Evolutionary conservation across 2,797 vertebrate genomes (phyloP), one percentile per base, ranked within the genome.

Genomic region (Xiphorhynchus erythropygius): DNA sequence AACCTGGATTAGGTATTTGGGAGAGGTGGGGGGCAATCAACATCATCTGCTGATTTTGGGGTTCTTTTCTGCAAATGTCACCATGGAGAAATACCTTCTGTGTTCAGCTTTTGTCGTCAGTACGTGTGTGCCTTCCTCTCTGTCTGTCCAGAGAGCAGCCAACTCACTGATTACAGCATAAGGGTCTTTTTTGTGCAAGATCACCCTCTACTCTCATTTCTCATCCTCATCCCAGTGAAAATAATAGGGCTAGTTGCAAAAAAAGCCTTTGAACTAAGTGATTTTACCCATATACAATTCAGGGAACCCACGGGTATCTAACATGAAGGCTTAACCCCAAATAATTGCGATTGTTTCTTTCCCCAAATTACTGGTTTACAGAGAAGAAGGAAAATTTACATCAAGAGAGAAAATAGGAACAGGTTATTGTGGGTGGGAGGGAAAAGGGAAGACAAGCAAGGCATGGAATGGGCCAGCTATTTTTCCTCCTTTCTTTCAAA

Each of bases 401-500:
- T 69, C 21, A 37, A 87, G 77, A 76, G 42, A 37, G 46, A 88
- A 90, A 95, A 70, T 32, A 89, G 69, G 90, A 89, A 5, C 84
- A 94, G 83, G 95, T 84, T 96, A 69, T 53, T 92, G 78, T 46
- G 59, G 74, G 86, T 89, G 86, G 90, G 93, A 95, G 59, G 41
- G 39, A 94, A 87, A 93, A 93, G 86, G 69, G 62, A 76, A 91
- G 84, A 80, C 84, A 91, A 86, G 77, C 56, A 47, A 93, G 82
- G 79, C 79, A 83, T 8, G n/a, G 91, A 96, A 87, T 7, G 11
- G 91, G 82, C 60, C 70, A 91, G 81, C 60, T 96, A 95, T 95
- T 97, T 97, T 96, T 94, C 87, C 85, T 93, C 83, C 95, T 94
- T 95, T 93, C 90, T 93, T 77, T 84, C 92, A 90, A 47, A 93